These are phyloP conservation scores for Enhydra lutris DNA, from an alignment of 2,113 vertebrate genomes.

Conservation along the genomic window DNA sequence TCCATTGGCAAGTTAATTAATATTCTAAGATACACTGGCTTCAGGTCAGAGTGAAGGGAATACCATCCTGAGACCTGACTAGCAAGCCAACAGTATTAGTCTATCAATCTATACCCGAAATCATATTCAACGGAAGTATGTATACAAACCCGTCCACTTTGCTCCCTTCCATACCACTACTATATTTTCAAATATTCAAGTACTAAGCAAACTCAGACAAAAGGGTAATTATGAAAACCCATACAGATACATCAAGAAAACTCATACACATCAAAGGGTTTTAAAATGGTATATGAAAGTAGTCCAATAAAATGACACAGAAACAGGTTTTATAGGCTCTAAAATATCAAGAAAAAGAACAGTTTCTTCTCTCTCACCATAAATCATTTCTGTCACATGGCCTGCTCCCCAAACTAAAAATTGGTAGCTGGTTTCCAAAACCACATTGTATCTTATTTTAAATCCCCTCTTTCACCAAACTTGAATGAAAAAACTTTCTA, in stretches of 20 bases:
- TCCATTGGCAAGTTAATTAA: neutral
- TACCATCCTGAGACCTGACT: neutral
- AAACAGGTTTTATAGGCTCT: neutral
- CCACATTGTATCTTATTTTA: neutral
- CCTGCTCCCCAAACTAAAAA: neutral
- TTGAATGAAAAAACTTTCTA: neutral
- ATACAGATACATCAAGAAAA: too few species aligned
- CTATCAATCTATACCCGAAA: neutral
- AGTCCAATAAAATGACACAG: neutral
- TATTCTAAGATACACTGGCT: neutral
- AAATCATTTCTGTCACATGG: neutral
- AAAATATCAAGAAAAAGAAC: neutral
- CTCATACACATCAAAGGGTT: neutral
- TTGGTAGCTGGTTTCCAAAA: neutral
- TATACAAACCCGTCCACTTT: neutral
- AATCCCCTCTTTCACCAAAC: neutral
- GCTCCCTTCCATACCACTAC: neutral
- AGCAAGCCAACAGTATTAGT: neutral
- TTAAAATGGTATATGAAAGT: neutral
- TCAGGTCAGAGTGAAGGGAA: neutral
- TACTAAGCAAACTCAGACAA: constrained; percentile 21
- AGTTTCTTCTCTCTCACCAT: neutral
- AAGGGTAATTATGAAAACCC: neutral
- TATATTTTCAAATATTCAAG: neutral
- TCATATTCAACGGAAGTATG: neutral